Evolutionary conservation across 2,888 invertebrate species (phyloP), one percentile per base, ranked within the genome.

Genomic region (Tiliacea citrago): DNA sequence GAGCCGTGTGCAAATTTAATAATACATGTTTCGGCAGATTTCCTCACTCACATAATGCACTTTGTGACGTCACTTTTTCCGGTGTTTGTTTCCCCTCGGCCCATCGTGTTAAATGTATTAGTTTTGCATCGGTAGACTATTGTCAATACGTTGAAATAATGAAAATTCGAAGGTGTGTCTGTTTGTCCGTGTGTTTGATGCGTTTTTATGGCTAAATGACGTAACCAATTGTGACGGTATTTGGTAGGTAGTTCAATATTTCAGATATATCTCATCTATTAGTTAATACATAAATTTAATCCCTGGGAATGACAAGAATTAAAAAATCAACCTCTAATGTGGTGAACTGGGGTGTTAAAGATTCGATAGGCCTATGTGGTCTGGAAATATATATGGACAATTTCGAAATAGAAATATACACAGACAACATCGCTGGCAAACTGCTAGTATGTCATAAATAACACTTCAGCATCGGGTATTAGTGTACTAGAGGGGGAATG

Each of bases 31-130:
- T 85, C 86, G 85, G 73, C 82, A 83, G 87, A 86, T 87, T 88
- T 82, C 79, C 83, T 73, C 74, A 78, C 65, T 82, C 70, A 78
- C 81, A 73, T 88, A 88, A 88, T 88, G 88, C 85, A 88, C 79
- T 87, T 86, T 81, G 83, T 78, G 82, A 83, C 79, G 82, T 82
- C 80, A 82, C 83, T 78, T 88, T 83, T 83, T 71, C 72, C 85
- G 68, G 84, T 81, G 81, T 75, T 81, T 86, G 81, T 51, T 65
- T 79, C 90, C 90, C 90, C 90, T 89, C 83, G 39, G 29, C 39
- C 16, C 21, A 18, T 16, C 42, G 76, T 92, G 91, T 90, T 93
- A 93, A 93, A 93, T 93, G 92, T 93, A 93, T 93, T 93, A 93
- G 91, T 92, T 91, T 87, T 90, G 90, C 91, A 90, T 90, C 89